Evolutionary conservation across 2,888 invertebrate species (phyloP).

Genomic region (Tillus elongatus): DNA sequence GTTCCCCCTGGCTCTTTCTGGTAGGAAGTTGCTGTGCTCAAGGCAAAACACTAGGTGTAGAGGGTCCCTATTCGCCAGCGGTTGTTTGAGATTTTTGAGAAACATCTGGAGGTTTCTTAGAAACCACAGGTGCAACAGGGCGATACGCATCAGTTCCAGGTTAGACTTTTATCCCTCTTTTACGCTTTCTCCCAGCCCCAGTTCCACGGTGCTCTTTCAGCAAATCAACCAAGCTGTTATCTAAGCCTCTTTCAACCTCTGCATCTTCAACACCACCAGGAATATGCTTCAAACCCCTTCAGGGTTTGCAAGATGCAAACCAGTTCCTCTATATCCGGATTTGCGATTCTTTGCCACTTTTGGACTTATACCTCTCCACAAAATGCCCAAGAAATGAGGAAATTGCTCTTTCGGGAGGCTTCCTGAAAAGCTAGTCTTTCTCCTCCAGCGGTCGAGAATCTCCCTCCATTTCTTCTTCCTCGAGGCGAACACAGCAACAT

Average conservation of each 20-base stretch:
- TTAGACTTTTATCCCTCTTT: background rate
- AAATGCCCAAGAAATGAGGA: constrained; percentile 12
- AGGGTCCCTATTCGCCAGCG: background rate
- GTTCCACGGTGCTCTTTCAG: constrained; percentile 3
- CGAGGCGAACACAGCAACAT: constrained; percentile 17
- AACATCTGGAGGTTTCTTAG: background rate
- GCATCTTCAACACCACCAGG: background rate
- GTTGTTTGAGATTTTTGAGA: background rate
- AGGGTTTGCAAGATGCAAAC: too few relatives aligned
- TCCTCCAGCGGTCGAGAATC: constrained; percentile 18
- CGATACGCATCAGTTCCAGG: constrained; percentile 4
- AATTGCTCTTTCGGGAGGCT: constrained; percentile 18
- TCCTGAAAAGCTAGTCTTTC: constrained; percentile 13
- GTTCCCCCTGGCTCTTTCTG: too few relatives aligned
- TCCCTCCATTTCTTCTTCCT: constrained; percentile 16
- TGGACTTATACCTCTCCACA: constrained; percentile 10
- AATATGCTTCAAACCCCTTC: constrained; percentile 3
- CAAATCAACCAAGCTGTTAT: constrained; percentile 1
- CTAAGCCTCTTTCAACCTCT: constrained; percentile 1
- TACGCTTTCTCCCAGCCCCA: background rate
- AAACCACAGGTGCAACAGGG: background rate
- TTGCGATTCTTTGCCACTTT: constrained; percentile 14
- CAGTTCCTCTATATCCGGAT: constrained; percentile 19
- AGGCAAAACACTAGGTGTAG: too few relatives aligned
- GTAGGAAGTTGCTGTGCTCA: too few relatives aligned